These are phyloP conservation scores for Charanyca ferruginea DNA, from an alignment of 2,888 invertebrate species.

Conservation along the genomic window DNA sequence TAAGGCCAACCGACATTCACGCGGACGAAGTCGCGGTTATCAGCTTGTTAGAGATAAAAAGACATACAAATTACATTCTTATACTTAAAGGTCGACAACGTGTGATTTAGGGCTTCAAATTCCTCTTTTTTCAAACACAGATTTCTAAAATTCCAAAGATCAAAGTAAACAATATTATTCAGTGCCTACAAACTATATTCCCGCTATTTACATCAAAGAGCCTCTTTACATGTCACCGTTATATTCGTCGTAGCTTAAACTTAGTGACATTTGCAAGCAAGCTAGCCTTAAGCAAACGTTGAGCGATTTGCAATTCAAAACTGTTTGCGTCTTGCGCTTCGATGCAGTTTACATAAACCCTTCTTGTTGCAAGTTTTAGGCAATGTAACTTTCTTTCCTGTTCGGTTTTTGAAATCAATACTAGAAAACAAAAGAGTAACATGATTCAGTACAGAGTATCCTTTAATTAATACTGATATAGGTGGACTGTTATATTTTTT, in stretches of 20 bases:
- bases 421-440: no score
- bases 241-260: slow-evolving; percentile 1
- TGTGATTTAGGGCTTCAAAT: neutral
- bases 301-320: slow-evolving; percentile 62
- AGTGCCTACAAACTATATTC: neutral
- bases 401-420: neutral
- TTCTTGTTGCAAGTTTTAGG: slow-evolving; percentile 16
- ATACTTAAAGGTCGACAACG: no score
- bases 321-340: slow-evolving; percentile 41
- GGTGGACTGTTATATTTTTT: neutral
- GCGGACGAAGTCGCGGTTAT: no score
- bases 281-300: slow-evolving; percentile 21
- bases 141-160: neutral
- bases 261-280: slow-evolving; percentile 42
- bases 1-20: no score
- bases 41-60: no score
- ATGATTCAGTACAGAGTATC: rapidly evolving
- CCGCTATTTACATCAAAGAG: slow-evolving; percentile 8
- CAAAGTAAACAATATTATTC: neutral
- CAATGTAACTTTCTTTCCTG: neutral
- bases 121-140: no score
- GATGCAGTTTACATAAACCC: slow-evolving; percentile 31
- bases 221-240: neutral
- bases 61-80: no score
- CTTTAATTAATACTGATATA: no score